These are phyloP conservation scores for Rotaria magnacalcarata DNA, from an alignment of 2,888 invertebrate species.

Conservation along the genomic window DNA sequence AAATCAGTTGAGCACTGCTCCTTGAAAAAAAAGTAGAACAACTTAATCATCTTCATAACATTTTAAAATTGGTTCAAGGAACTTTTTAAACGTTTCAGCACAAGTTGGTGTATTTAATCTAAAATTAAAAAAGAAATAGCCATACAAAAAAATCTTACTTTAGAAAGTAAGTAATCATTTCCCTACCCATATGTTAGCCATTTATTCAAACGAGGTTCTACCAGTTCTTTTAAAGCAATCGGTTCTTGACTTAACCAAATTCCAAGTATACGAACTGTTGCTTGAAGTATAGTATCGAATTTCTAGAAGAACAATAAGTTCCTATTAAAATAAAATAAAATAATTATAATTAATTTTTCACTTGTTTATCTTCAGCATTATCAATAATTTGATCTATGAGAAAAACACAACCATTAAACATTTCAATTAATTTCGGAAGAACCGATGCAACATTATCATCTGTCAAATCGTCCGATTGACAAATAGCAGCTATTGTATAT, in stretches of 20 bases:
- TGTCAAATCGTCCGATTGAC: neutral
- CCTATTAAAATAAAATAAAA: neutral
- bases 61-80: neutral
- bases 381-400: constrained; percentile 3
- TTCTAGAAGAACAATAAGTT: neutral
- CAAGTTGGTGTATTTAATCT: neutral
- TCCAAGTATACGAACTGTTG: constrained; percentile 27
- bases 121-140: neutral
- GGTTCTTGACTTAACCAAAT: constrained; percentile 33
- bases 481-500: neutral
- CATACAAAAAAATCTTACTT: neutral
- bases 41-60: neutral
- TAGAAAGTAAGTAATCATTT: neutral
- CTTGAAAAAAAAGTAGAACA: neutral
- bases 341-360: neutral
- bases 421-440: constrained; percentile 13
- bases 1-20: neutral
- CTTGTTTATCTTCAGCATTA: constrained; percentile 33
- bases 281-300: constrained; percentile 20
- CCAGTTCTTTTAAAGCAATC: neutral
- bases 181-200: neutral
- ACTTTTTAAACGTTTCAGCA: neutral
- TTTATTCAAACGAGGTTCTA: constrained; percentile 2
- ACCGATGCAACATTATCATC: neutral
- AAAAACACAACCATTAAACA: constrained; percentile 9